These are phyloP conservation scores for Hylaea fasciaria DNA, from an alignment of 2,888 invertebrate genomes.

Conservation along the genomic window DNA sequence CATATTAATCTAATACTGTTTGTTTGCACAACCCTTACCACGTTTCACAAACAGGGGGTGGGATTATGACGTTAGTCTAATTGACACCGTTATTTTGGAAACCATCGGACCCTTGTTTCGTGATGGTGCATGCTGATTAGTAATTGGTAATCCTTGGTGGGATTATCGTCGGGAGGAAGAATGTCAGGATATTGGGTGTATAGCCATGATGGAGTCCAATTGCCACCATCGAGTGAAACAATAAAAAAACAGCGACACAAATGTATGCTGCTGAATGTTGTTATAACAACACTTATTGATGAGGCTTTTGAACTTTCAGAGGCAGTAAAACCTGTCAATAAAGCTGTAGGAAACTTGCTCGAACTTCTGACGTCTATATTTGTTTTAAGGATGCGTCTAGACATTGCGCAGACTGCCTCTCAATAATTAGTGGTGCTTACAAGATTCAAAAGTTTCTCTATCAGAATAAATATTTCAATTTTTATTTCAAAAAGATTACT, in stretches of 20 bases:
- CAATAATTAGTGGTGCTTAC: no score
- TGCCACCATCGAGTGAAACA: background rate
- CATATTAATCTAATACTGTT: conserved; percentile 66
- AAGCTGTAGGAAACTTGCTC: no score
- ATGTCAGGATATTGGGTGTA: background rate
- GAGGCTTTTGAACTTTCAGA: no score
- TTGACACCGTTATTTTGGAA: conserved; percentile 74
- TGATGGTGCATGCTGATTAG: conserved; percentile 76
- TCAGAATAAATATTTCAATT: no score
- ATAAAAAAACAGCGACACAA: background rate
- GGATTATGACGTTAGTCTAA: conserved; percentile 80
- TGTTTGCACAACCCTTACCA: conserved; percentile 59
- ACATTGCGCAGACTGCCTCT: no score
- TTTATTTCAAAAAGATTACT: no score
- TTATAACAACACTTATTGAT: no score
- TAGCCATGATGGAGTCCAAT: background rate
- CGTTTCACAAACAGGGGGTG: conserved; percentile 57
- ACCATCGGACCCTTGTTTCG: conserved; percentile 65
- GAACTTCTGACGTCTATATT: no score
- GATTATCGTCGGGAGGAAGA: conserved; percentile 29
- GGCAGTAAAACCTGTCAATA: no score
- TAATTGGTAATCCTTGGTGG: conserved; percentile 49
- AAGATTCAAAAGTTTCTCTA: no score
- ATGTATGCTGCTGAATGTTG: background rate
- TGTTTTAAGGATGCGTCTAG: no score